Evolutionary conservation across 2,888 invertebrate species (phyloP), one percentile per base, ranked within the genome.

Genomic region (Ditula angustiorana): DNA sequence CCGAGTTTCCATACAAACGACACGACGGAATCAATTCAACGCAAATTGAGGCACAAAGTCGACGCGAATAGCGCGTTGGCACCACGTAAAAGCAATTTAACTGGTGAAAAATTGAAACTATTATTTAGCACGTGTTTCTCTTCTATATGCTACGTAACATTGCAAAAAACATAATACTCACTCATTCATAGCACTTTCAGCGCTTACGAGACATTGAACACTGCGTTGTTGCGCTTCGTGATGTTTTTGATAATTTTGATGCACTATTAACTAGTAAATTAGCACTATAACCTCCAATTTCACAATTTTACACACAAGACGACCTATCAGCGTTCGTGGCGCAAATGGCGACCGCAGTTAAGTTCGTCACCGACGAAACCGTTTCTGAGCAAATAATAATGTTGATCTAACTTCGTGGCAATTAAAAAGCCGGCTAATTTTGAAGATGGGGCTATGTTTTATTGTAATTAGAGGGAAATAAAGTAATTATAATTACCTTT

Each of bases 341-440:
- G 90, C 85, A 88, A 92, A 93, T 93, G 92, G 92, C 93, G 90
- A 92, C 93, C 84, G 77, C 68, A 68, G 61, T 81, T 88, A 92
- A 90, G 78, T 85, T 83, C 26, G 63, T 44, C 44, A 26, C 44
- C 41, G 49, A 57, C 60, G 46, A 58, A 71, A 69, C 70, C 74
- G 71, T 56, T 74, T 75, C 23, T 53, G 53, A 47, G 37, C 59
- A 64, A 64, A 64, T 50, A 74, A 73, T 71, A 78, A 78, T 72
- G 75, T 75, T 74, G 74, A 75, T 72, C 78, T 72, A 85, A 86
- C 88, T 90, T 91, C 90, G 78, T 76, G 69, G 41, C 71, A 71
- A 74, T 79, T 68, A 66, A 66, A 69, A 71, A 69, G 77, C 85
- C 86, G 86, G 83, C 79, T 79, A 74, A 75, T 77, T 75, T 72